Base-by-base conservation (phyloP, 2,888 invertebrate genomes). In the Emmelina monodactyla region DNA sequence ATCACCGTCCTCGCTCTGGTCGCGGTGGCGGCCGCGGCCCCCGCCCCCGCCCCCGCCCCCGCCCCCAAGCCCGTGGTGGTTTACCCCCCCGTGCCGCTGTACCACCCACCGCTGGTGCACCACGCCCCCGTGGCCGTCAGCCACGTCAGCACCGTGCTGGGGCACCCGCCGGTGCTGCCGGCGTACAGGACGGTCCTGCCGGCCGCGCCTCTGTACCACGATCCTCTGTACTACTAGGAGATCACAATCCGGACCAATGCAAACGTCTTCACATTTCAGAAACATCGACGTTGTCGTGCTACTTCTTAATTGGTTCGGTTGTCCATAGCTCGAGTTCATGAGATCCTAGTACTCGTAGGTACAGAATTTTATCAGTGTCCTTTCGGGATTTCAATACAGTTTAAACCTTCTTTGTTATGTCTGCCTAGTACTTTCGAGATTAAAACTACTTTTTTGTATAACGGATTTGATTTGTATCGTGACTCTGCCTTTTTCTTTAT, bases 31-130 rank as follows among this genome's bases (percentile, higher is more conserved):
- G 47, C 49, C 2, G 55, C 44, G 2, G 37, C 33, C 12, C 32
- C 47, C 14, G 53, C 54, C 3, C 49, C 62, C 1, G 63, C 62
- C 0, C 70, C 70, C 2, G 53, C 57, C 0, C 63, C 69, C 0
- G 56, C 57, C 31, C 62, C 62, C 2, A 51, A 62, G 15, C 49
- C 62, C 33, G 58, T 63, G 14, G 61, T 58, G 49, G 58, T 57
- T 0, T 47, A 46, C 3, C 44, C 54, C 13, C 42, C 44, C 34
- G 37, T 49, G 10, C 37, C 46, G 9, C 41, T 49, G 2, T 51
- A 45, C 34, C 59, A 58, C 28, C 51, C 61, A 1, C 60, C 64
- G 1, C 39, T 66, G 2, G 44, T 64, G n/a, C 64, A 61, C 47
- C 62, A 58, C 30, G 56, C 55, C 0, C 57, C 64, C 0, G 38